A percentile compares a stretch with the other conserved stretches of the same genome.
Conservation (phyloP, 2,888 invertebrate species). For the Prosopocoilus inquinatus region DNA sequence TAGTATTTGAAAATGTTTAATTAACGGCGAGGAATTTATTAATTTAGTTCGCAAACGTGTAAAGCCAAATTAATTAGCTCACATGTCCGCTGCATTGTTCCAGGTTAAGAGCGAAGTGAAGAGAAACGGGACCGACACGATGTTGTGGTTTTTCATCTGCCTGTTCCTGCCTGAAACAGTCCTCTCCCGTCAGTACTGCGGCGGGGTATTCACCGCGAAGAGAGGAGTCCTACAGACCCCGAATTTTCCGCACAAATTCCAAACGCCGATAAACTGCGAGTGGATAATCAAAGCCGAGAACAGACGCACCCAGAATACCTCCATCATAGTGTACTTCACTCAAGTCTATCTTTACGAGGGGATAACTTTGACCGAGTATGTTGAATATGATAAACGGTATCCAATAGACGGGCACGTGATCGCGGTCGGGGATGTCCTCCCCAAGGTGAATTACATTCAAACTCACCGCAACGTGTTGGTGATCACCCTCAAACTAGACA, state of each 20-base stretch:
- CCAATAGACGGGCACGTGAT: constrained; percentile 57
- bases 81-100: no score
- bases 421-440: constrained; percentile 70
- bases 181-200: constrained; percentile 51
- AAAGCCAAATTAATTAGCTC: no score
- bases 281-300: constrained; percentile 84
- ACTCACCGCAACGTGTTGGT: constrained; percentile 73
- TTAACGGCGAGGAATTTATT: no score
- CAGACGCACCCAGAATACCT: constrained; percentile 53
- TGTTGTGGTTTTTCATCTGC: constrained; percentile 12
- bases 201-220: constrained; percentile 63
- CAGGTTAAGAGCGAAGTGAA: no score
- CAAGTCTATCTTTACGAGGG: constrained; percentile 83
- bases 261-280: constrained; percentile 75
- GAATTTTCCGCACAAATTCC: constrained; percentile 78
- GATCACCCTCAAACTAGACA: constrained; percentile 70
- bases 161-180: constrained; percentile 3
- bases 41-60: no score
- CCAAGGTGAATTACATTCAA: constrained; percentile 62
- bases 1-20: no score
- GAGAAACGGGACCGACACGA: background rate
- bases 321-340: constrained; percentile 83
- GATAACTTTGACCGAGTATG: constrained; percentile 71
- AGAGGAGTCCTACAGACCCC: constrained; percentile 79
- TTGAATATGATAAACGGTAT: constrained; percentile 24